Conservation (phyloP, 2,113 vertebrate genomes). For the Oophaga pumilio region DNA sequence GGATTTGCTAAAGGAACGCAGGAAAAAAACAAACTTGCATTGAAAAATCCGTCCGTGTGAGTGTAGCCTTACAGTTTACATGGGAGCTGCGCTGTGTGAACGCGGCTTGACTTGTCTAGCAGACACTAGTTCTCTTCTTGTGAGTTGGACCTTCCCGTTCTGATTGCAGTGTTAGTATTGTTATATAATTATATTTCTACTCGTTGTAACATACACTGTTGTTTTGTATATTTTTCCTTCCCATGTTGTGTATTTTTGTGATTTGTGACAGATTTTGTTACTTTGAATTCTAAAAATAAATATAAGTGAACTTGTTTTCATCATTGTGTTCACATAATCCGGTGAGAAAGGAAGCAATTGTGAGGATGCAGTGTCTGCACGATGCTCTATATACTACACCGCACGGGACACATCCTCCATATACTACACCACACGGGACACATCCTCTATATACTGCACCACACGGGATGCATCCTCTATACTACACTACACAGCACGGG, state of each 20-base stretch:
- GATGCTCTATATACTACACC: too few species aligned
- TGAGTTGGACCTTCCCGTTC: background rate
- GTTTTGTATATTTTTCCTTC: background rate
- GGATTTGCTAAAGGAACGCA: too few species aligned
- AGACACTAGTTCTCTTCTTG: background rate
- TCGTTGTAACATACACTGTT: background rate
- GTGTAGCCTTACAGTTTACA: too few species aligned
- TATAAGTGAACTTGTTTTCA: background rate
- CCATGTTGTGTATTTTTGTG: background rate
- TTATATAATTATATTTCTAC: background rate
- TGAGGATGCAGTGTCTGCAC: too few species aligned
- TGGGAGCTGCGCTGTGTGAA: background rate
- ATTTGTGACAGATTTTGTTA: background rate
- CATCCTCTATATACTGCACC: too few species aligned
- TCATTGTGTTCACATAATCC: background rate
- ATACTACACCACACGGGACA: too few species aligned
- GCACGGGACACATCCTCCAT: too few species aligned
- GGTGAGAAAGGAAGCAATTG: too few species aligned
- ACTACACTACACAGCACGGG: too few species aligned
- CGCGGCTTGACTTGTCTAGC: background rate
- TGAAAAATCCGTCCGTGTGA: too few species aligned
- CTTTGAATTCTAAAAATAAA: background rate
- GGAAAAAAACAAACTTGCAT: too few species aligned
- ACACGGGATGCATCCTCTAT: too few species aligned
- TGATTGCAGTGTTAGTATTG: background rate